These are phyloP conservation scores for Suillia variegata DNA, from an alignment of 2,888 invertebrate genomes.

Conservation along the genomic window DNA sequence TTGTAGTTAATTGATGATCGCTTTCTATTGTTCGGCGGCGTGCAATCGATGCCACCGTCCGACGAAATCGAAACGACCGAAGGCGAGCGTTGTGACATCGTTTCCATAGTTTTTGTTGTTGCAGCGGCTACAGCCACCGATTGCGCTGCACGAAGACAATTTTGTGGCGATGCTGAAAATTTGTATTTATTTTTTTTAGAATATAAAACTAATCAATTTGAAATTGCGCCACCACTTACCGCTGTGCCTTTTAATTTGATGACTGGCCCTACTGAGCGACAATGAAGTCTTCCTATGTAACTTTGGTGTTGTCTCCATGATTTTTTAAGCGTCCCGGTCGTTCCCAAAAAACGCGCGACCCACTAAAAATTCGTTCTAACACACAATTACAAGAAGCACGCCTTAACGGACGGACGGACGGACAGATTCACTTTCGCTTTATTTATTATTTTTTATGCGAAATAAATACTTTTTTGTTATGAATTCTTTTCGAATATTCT, in stretches of 20 bases:
- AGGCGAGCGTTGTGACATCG: constrained; percentile 20
- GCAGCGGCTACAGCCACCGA: constrained; percentile 24
- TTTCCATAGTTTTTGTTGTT: constrained; percentile 12
- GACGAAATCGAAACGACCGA: constrained; percentile 26
- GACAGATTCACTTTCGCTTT: too few relatives aligned
- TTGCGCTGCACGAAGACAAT: constrained; percentile 31
- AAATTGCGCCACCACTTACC: constrained; percentile 37
- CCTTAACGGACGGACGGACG: too few relatives aligned
- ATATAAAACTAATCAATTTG: neutral
- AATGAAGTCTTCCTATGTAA: constrained; percentile 42
- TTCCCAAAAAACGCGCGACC: too few relatives aligned
- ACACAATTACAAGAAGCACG: too few relatives aligned
- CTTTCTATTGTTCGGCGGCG: constrained; percentile 47
- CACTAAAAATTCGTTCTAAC: too few relatives aligned
- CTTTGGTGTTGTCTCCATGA: constrained; percentile 47
- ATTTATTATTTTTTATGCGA: too few relatives aligned
- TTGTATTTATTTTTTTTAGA: neutral
- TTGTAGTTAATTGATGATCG: too few relatives aligned
- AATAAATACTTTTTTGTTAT: too few relatives aligned
- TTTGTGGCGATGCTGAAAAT: constrained; percentile 45
- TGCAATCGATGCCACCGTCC: constrained; percentile 40
- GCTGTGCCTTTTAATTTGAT: constrained; percentile 44
- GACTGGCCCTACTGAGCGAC: constrained; percentile 45
- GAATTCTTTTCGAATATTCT: too few relatives aligned
- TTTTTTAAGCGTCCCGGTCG: too few relatives aligned